A percentile compares a stretch with the other conserved stretches of the same genome.
phyloP scores from a whole-genome alignment of 2,113 vertebrate genomes.

The Mystacornis crossleyi region DNA sequence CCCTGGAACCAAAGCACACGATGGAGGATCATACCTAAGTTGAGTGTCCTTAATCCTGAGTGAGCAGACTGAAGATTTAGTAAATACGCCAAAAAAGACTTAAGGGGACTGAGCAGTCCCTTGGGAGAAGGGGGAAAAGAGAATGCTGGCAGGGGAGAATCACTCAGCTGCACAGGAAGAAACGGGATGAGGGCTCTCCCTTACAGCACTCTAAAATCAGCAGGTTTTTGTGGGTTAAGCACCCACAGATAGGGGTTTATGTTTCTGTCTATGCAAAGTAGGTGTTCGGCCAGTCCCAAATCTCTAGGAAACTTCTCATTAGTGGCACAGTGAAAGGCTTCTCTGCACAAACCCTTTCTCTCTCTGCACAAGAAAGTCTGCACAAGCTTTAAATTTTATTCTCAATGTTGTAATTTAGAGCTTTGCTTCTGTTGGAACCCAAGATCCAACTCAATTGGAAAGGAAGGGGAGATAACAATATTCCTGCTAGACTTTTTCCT shows the following conservation, averaged over 20 bases:
- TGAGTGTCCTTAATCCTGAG: constrained; percentile 24
- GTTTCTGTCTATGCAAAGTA: background rate
- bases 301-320: background rate
- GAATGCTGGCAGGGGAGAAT: background rate
- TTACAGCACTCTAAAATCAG: background rate
- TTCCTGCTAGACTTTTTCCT: background rate
- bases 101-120: background rate
- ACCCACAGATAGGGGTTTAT: background rate
- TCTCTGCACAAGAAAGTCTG: background rate
- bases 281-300: background rate
- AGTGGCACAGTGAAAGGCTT: background rate
- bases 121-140: background rate
- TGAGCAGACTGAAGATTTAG: background rate
- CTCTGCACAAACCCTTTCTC: background rate
- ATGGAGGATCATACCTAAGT: background rate
- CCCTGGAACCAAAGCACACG: background rate
- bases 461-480: background rate
- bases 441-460: background rate
- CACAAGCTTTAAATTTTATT: background rate
- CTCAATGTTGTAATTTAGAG: background rate
- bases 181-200: rapidly evolving
- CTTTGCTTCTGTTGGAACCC: background rate
- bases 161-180: background rate
- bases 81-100: background rate
- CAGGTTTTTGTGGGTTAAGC: background rate